These are phyloP conservation scores for Neoitamus cyanurus DNA, from an alignment of 2,888 invertebrate genomes.

Conservation along the genomic window DNA sequence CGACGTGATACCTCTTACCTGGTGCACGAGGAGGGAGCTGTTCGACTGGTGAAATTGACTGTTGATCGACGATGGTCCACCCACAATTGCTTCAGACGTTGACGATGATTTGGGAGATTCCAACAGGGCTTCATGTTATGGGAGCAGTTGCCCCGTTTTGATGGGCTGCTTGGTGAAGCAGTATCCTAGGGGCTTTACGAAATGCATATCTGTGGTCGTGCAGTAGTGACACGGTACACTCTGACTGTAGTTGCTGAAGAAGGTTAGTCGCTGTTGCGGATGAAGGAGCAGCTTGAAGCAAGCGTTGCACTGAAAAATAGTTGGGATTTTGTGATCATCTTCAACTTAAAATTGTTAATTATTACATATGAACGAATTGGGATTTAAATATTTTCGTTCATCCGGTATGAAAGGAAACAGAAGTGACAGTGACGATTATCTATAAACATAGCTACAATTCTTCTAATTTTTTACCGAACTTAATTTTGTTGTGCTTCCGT, in stretches of 20 bases:
- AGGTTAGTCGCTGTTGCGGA: conserved; percentile 87
- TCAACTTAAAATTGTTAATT: not conserved
- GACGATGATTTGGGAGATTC: conserved; percentile 67
- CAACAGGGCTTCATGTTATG: conserved; percentile 86
- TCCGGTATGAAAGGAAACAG: too few species aligned
- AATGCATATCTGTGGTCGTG: conserved; percentile 90
- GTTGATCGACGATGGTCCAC: conserved; percentile 53
- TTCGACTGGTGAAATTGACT: conserved; percentile 16
- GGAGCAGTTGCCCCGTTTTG: conserved; percentile 81
- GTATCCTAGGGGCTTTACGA: conserved; percentile 88
- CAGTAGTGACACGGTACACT: conserved; percentile 92
- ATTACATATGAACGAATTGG: too few species aligned
- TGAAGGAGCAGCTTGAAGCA: conserved; percentile 90
- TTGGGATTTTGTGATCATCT: not conserved
- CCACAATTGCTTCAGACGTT: conserved; percentile 59
- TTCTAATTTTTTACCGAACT: too few species aligned
- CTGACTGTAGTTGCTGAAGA: conserved; percentile 95
- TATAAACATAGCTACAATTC: too few species aligned
- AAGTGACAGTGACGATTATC: too few species aligned
- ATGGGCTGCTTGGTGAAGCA: conserved; percentile 83
- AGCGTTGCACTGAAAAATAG: conserved; percentile 83
- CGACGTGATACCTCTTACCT: conserved; percentile 48
- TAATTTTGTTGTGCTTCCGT: too few species aligned
- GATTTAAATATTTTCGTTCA: too few species aligned
- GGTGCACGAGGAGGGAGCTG: not conserved